Conservation (phyloP, 1,140 invertebrate species). For the Procambarus virginalis region DNA sequence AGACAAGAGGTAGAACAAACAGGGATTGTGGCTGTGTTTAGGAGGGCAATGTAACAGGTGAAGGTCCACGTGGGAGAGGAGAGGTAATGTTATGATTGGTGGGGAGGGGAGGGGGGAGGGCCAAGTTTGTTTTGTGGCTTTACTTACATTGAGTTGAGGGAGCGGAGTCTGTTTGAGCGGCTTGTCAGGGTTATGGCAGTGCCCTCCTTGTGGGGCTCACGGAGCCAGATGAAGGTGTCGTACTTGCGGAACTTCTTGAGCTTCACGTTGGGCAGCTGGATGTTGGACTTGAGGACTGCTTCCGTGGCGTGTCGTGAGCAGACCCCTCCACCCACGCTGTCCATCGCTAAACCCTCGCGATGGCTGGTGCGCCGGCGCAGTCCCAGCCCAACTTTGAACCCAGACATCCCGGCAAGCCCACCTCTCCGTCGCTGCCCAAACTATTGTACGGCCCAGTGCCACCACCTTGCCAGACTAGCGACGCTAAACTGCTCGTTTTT, state of each 20-base stretch:
- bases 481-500: background rate
- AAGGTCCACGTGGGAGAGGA: background rate
- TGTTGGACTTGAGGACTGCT: constrained; percentile 66
- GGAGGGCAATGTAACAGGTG: background rate
- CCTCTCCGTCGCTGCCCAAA: constrained; percentile 20
- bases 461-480: constrained; percentile 19
- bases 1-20: too few relatives aligned
- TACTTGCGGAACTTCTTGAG: constrained; percentile 69
- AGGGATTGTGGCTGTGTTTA: too few relatives aligned
- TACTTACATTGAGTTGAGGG: constrained; percentile 70
- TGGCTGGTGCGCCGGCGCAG: constrained; percentile 68
- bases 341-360: constrained; percentile 64
- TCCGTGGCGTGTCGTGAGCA: constrained; percentile 54
- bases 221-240: constrained; percentile 69
- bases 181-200: constrained; percentile 43
- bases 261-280: constrained; percentile 57
- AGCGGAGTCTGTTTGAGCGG: constrained; percentile 69
- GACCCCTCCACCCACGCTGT: constrained; percentile 52
- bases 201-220: constrained; percentile 65
- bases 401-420: constrained; percentile 58
- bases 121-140: background rate
- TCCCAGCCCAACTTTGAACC: constrained; percentile 69
- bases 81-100: background rate
- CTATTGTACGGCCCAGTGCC: constrained; percentile 50
- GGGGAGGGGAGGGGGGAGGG: background rate